Evolutionary conservation across 2,113 vertebrate species (phyloP).

Genomic region (Bufo bufo): DNA sequence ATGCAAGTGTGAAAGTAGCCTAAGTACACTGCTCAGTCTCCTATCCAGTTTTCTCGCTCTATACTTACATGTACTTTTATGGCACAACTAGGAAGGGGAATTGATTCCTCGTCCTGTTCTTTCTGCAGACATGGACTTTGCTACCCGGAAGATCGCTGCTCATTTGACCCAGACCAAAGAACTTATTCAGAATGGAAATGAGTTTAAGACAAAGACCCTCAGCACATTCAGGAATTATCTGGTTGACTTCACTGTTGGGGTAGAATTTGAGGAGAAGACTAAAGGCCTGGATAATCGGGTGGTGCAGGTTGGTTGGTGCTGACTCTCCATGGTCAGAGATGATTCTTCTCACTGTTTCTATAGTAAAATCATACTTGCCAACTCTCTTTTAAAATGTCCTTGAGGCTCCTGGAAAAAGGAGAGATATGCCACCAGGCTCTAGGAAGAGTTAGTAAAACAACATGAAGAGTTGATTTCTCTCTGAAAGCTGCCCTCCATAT

Average conservation of each 20-base stretch:
- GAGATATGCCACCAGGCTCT: too few species aligned
- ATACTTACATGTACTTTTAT: too few species aligned
- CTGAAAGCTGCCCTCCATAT: too few species aligned
- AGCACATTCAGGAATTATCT: conserved; percentile 95
- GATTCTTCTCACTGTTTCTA: neutral
- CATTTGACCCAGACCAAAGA: conserved; percentile 89
- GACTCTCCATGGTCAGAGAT: neutral
- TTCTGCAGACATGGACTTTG: conserved; percentile 89
- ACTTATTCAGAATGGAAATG: conserved; percentile 85
- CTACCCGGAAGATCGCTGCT: conserved; percentile 89
- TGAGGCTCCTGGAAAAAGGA: too few species aligned
- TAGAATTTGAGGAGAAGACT: conserved; percentile 90
- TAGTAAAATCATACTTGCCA: neutral
- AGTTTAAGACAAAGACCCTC: conserved; percentile 89
- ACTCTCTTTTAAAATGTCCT: too few species aligned
- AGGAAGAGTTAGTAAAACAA: too few species aligned
- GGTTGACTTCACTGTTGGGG: conserved; percentile 83
- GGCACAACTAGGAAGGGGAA: too few species aligned
- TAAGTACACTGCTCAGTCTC: too few species aligned
- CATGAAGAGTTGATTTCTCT: too few species aligned
- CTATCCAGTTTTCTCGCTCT: too few species aligned
- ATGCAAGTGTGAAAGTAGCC: too few species aligned
- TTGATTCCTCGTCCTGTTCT: neutral
- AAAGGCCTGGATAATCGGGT: conserved; percentile 86
- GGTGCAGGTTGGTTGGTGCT: conserved; percentile 76